A percentile compares a stretch with the other conserved stretches of the same genome.
Conservation (phyloP, 2,888 invertebrate species). For the Drosophila quinaria region DNA sequence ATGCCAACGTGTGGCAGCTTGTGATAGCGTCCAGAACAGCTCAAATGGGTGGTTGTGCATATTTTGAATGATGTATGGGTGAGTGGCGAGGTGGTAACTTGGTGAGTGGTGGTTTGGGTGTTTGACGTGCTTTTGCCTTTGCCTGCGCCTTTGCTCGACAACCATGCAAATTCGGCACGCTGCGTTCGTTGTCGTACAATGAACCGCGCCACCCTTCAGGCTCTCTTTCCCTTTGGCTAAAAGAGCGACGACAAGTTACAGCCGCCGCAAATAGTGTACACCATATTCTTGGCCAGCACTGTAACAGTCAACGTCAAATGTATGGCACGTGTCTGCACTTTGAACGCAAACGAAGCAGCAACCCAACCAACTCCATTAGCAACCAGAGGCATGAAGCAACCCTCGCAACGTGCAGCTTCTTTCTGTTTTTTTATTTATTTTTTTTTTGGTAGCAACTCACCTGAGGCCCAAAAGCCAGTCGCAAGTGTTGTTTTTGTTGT, state of each 20-base stretch:
- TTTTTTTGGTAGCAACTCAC: conserved; percentile 24
- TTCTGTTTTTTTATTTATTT: not conserved
- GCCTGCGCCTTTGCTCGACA: conserved; percentile 11
- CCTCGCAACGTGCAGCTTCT: conserved; percentile 30
- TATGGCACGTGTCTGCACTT: conserved; percentile 82
- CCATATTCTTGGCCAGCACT: conserved; percentile 64
- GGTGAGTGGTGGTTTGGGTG: conserved; percentile 28
- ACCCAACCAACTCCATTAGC: conserved; percentile 64
- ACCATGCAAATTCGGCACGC: conserved; percentile 75
- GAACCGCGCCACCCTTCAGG: conserved; percentile 38
- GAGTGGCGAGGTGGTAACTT: conserved; percentile 14
- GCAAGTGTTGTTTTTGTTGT: conserved; percentile 13
- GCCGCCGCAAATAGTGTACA: conserved; percentile 26
- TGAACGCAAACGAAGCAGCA: conserved; percentile 39
- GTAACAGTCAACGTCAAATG: conserved; percentile 43
- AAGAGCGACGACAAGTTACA: conserved; percentile 49
- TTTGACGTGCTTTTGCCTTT: conserved; percentile 21
- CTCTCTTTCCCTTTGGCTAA: not conserved
- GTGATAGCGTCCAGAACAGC: conserved; percentile 66
- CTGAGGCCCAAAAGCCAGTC: conserved; percentile 28
- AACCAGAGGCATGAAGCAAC: conserved; percentile 32
- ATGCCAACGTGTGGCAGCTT: conserved; percentile 79
- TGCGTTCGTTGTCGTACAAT: conserved; percentile 63
- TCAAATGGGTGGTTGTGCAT: conserved; percentile 70
- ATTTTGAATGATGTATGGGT: conserved; percentile 75